phyloP scores from a whole-genome alignment of 2,113 vertebrate species.

The Onychostoma macrolepis region DNA sequence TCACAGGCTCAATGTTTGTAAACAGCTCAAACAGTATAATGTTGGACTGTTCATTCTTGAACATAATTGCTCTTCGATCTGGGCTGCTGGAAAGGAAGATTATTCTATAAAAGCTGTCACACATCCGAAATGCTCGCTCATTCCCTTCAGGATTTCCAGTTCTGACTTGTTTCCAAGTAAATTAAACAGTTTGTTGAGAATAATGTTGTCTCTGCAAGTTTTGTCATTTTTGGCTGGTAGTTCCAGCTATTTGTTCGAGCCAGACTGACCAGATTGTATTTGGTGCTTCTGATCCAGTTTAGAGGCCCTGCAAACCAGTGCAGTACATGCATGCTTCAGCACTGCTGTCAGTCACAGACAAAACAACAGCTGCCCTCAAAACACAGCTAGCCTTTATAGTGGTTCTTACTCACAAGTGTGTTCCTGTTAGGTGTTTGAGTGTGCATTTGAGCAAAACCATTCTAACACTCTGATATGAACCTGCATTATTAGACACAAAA shows the following conservation, averaged over 20 bases:
- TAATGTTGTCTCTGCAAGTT: background rate
- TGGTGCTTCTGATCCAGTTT: constrained; percentile 25
- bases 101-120: background rate
- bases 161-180: background rate
- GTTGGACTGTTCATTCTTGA: background rate
- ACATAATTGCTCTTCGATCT: background rate
- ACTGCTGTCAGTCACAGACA: constrained; percentile 21
- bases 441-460: background rate
- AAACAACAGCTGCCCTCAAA: constrained; percentile 19
- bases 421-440: background rate
- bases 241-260: background rate
- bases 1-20: background rate
- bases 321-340: background rate
- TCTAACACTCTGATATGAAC: background rate
- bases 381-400: background rate
- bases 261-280: background rate
- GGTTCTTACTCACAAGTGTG: background rate
- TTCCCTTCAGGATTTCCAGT: background rate
- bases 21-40: background rate
- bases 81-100: background rate
- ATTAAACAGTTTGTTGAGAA: background rate
- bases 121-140: background rate
- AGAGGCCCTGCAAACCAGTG: background rate
- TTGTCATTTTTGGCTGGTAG: background rate
- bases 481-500: background rate